Base-by-base conservation (phyloP, 2,797 vertebrate species). In the Semaprochilodus insignis region DNA sequence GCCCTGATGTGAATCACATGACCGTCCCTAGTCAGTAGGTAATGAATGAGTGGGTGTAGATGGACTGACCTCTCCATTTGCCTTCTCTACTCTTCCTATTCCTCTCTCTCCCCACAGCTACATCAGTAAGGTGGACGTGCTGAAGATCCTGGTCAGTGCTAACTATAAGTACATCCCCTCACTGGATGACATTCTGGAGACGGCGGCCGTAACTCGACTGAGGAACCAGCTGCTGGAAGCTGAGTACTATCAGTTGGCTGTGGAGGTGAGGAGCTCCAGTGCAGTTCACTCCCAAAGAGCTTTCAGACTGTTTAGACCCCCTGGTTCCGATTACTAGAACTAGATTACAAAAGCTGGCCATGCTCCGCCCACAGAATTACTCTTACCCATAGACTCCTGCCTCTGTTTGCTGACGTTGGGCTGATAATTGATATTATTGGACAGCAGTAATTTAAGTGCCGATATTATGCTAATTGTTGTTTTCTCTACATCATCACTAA, bases 101-200 rank as follows among this genome's bases (percentile, higher is more conserved):
- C n/a, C 4, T 1, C 21, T 76, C 57, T 82, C 6, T 1, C 6
- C 69, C 17, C 15, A 31, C 88, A 99, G 98, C 90, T 99, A 99
- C 88, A 97, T 98, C 94, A 97, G 98, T 93, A 99, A 99, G 92
- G 97, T 99, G 2, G 98, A 99, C 25, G 96, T 99, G 69, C 92
- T 99, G 73, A 98, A 96, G 91, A 98, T 98, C 85, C 93, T 99
- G 17, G 97, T 99, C 84, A 89, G 89, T 51, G 98, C 98, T 77
- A 96, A 97, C 86, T 99, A 99, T 91, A 96, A 93, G 85, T 96
- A 97, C 1, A 83, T 99, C 78, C 98, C 98, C 0, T 98, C 97
- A 86, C 93, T 99, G 89, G 96, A 98, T 66, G 97, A 99, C 90
- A 97, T 99, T 85, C 88, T 97, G 86, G 96, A 97, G 86, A 96